Evolutionary conservation across 2,113 vertebrate genomes (phyloP).

Genomic region (Columba janthina): DNA sequence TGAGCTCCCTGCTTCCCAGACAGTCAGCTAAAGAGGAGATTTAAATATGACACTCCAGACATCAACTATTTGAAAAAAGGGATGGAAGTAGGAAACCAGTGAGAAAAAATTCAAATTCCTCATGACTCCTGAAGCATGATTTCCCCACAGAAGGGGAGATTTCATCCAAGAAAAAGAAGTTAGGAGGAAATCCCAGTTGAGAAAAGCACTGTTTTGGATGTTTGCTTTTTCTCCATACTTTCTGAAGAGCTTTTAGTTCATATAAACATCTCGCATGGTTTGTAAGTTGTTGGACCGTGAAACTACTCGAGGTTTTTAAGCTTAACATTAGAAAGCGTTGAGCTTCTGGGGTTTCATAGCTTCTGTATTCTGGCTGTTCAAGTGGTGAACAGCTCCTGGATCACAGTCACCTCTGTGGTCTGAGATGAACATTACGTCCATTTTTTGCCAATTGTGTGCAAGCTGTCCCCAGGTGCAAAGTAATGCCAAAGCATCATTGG

Average conservation of each 20-base stretch:
- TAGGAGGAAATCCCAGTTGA: neutral
- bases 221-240: neutral
- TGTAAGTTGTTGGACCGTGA: neutral
- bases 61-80: neutral
- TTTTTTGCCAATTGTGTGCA: neutral
- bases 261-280: neutral
- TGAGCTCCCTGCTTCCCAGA: neutral
- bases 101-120: constrained; percentile 1
- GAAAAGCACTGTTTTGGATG: neutral
- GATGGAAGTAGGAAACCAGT: constrained; percentile 11
- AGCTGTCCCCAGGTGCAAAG: fast-evolving
- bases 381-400: neutral
- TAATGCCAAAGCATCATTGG: neutral
- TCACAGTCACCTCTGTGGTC: neutral
- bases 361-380: neutral
- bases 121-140: neutral
- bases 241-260: constrained; percentile 16
- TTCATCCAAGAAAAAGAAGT: constrained; percentile 20
- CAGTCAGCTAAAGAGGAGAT: neutral
- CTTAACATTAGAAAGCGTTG: neutral
- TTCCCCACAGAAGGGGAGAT: neutral
- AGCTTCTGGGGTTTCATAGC: neutral
- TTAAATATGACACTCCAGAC: constrained; percentile 36
- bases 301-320: neutral
- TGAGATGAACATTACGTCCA: fast-evolving